Evolutionary conservation across 1,140 invertebrate genomes (phyloP).

Genomic region (Vanessa atalanta): DNA sequence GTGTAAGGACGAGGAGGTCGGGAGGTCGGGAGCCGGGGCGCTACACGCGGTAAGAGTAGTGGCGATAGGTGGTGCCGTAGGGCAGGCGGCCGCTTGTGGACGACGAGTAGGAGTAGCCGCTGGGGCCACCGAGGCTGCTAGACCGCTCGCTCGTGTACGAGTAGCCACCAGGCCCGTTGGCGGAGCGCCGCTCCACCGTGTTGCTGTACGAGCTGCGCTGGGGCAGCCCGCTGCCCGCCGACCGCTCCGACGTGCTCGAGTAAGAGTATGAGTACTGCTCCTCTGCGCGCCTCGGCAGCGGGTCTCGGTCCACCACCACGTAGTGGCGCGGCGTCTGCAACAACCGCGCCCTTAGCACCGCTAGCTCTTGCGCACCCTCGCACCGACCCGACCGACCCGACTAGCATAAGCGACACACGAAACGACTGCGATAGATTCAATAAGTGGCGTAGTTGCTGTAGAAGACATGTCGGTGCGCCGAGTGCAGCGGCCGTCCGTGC

Average conservation of each 20-base stretch:
- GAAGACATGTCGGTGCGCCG: slow-evolving; percentile 77
- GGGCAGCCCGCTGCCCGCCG: slow-evolving; percentile 74
- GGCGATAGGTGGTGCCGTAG: slow-evolving; percentile 89
- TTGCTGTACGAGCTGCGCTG: slow-evolving; percentile 84
- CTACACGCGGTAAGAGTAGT: slow-evolving; percentile 92
- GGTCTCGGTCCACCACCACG: slow-evolving; percentile 89
- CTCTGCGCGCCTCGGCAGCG: slow-evolving; percentile 85
- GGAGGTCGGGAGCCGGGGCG: slow-evolving; percentile 66
- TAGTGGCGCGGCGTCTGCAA: slow-evolving; percentile 92
- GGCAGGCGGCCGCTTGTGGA: slow-evolving; percentile 88
- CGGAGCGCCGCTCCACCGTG: slow-evolving; percentile 85
- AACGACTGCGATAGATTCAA: slow-evolving; percentile 50
- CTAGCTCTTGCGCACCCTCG: slow-evolving; percentile 59
- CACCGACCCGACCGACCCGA: slow-evolving; percentile 68
- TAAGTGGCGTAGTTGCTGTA: slow-evolving; percentile 80
- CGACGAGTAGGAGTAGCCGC: slow-evolving; percentile 90
- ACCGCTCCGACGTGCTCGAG: slow-evolving; percentile 81
- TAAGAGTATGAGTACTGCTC: slow-evolving; percentile 92
- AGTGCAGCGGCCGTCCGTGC: slow-evolving; percentile 79
- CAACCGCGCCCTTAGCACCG: slow-evolving; percentile 67
- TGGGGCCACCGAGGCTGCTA: slow-evolving; percentile 87
- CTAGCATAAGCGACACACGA: slow-evolving; percentile 75
- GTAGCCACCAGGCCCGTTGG: slow-evolving; percentile 85
- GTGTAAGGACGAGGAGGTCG: slow-evolving; percentile 34
- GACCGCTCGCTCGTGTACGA: slow-evolving; percentile 88